These are phyloP conservation scores for Pyrgilauda ruficollis DNA, from an alignment of 2,113 vertebrate genomes.

Conservation along the genomic window DNA sequence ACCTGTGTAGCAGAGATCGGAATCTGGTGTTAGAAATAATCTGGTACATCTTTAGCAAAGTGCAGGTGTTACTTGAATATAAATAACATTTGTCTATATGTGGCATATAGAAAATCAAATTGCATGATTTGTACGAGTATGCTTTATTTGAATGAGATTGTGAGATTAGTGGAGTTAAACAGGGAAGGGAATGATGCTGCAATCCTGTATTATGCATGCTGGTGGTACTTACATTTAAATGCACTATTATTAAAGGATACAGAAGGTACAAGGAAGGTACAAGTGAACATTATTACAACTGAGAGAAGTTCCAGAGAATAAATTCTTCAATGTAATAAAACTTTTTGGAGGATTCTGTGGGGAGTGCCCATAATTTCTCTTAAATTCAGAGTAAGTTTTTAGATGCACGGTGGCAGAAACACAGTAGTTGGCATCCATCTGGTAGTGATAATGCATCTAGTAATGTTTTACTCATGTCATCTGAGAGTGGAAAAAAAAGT, in stretches of 20 bases:
- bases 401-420: background rate
- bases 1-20: background rate
- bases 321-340: background rate
- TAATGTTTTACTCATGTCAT: background rate
- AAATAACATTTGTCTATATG: background rate
- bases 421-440: background rate
- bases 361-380: background rate
- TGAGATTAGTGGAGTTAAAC: background rate
- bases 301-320: background rate
- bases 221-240: background rate
- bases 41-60: background rate
- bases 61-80: background rate
- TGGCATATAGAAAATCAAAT: background rate
- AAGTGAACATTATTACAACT: background rate
- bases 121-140: background rate
- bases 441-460: background rate
- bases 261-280: background rate
- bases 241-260: background rate
- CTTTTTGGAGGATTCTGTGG: background rate
- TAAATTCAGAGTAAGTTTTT: background rate
- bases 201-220: background rate
- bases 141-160: background rate
- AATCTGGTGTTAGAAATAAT: background rate
- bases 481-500: background rate
- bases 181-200: background rate